Evolutionary conservation across 2,797 vertebrate genomes (phyloP).

Genomic region (Pyrocephalus nanus): DNA sequence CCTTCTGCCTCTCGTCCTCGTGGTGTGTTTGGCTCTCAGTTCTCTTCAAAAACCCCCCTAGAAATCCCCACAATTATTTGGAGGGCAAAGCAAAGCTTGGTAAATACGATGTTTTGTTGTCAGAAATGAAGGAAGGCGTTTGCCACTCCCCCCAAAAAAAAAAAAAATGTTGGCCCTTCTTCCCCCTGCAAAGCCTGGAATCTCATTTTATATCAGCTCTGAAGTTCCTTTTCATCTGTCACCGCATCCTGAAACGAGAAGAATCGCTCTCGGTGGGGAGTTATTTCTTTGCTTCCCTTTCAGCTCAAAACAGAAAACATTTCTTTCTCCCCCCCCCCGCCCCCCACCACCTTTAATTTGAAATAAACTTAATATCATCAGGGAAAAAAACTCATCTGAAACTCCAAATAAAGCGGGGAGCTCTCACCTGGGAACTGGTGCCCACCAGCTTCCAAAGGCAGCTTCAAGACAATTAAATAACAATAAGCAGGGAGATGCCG

Average conservation of each 20-base stretch:
- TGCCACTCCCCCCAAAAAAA: neutral
- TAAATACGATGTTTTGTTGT: constrained; percentile 48
- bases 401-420: constrained; percentile 2
- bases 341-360: neutral
- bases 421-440: constrained; percentile 23
- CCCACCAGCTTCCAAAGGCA: neutral
- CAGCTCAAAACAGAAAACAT: constrained; percentile 31
- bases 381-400: constrained; percentile 33
- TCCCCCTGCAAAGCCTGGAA: constrained; percentile 23
- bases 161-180: constrained; percentile 22
- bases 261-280: constrained; percentile 66
- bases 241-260: constrained; percentile 37
- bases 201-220: constrained; percentile 59
- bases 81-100: constrained; percentile 44
- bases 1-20: constrained; percentile 1
- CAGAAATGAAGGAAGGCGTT: constrained; percentile 25
- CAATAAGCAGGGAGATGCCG: neutral
- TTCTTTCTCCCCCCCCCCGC: neutral
- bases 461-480: constrained; percentile 47
- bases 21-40: constrained; percentile 42
- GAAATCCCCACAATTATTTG: constrained; percentile 42
- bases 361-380: constrained; percentile 41
- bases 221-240: constrained; percentile 64
- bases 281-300: constrained; percentile 14
- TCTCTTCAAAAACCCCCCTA: constrained; percentile 34